phyloP scores from a whole-genome alignment of 2,113 vertebrate genomes.

The Alexandromys fortis region DNA sequence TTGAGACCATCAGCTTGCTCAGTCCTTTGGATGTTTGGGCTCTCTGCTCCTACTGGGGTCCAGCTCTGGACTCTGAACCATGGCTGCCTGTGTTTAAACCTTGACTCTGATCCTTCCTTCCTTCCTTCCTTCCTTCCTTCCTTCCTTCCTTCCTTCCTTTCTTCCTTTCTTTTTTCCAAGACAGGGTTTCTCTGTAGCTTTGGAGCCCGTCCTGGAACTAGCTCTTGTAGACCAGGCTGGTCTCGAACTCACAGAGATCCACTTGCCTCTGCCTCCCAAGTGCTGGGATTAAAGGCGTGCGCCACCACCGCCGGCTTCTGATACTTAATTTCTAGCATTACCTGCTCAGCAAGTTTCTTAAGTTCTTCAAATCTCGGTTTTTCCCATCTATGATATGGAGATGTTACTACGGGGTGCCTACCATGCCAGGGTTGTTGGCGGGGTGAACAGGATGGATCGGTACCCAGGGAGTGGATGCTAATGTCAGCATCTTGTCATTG shows the following conservation, averaged over 20 bases:
- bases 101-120: too few relatives aligned
- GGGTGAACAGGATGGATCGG: fast-evolving
- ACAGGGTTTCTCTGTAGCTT: too few relatives aligned
- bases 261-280: too few relatives aligned
- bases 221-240: too few relatives aligned
- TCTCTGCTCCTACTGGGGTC: not conserved
- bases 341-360: not conserved
- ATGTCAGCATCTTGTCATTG: fast-evolving
- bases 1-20: not conserved
- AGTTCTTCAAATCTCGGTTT: not conserved
- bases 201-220: too few relatives aligned
- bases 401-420: fast-evolving
- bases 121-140: too few relatives aligned
- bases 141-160: too few relatives aligned
- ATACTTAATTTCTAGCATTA: too few relatives aligned
- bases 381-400: not conserved
- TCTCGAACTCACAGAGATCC: too few relatives aligned
- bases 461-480: fast-evolving
- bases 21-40: not conserved
- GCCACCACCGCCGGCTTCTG: too few relatives aligned
- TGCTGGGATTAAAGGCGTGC: too few relatives aligned
- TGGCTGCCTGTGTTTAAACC: not conserved
- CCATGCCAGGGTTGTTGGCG: fast-evolving
- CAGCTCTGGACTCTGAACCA: not conserved
- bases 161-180: too few relatives aligned